Conservation (phyloP, 2,888 invertebrate species). For the Ennomos fuscantarius region DNA sequence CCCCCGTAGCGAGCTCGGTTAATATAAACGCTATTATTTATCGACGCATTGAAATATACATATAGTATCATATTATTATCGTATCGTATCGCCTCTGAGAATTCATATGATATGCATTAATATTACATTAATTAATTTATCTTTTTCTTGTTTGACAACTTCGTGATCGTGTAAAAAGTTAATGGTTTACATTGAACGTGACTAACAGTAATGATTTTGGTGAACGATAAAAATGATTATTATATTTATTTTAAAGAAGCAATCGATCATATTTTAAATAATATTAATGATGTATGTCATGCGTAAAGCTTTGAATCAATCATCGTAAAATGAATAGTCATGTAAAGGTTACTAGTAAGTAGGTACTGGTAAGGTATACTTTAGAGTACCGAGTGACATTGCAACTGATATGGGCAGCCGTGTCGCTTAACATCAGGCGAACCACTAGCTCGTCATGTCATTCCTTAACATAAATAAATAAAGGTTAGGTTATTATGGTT, state of each 20-base stretch:
- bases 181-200: conserved; percentile 51
- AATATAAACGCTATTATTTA: conserved; percentile 72
- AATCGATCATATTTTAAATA: conserved; percentile 71
- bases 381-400: no score
- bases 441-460: no score
- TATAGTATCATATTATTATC: conserved; percentile 9
- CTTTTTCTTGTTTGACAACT: conserved; percentile 36
- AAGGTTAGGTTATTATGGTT: conserved; percentile 14
- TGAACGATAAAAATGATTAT: conserved; percentile 18
- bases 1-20: conserved; percentile 66
- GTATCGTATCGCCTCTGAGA: conserved; percentile 7
- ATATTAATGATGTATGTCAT: conserved; percentile 74
- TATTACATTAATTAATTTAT: conserved; percentile 44
- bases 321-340: conserved; percentile 55
- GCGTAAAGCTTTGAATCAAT: conserved; percentile 66
- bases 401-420: no score
- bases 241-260: conserved; percentile 51
- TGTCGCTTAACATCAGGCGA: no score
- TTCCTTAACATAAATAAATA: no score
- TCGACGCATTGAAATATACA: conserved; percentile 47
- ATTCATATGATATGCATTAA: conserved; percentile 37
- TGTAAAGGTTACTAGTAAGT: no score
- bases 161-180: conserved; percentile 46
- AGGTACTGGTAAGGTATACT: no score
- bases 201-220: conserved; percentile 37